Conservation (phyloP, 2,888 invertebrate genomes). For the Drosophila maculinotata region DNA sequence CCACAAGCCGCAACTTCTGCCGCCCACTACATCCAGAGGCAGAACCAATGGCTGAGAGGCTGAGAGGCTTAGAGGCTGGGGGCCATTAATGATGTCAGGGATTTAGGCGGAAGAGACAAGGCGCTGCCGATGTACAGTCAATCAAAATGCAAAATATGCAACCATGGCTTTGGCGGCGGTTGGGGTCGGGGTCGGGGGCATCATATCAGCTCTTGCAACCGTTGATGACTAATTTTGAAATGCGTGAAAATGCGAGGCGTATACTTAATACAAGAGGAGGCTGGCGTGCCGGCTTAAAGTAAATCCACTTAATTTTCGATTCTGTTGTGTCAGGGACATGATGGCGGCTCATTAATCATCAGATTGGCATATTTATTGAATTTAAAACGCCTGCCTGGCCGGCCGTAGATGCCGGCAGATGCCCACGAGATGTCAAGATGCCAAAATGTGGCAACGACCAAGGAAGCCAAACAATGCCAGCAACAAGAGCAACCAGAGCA, state of each 20-base stretch:
- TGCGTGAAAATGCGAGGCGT: conserved; percentile 17
- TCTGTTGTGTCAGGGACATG: conserved; percentile 28
- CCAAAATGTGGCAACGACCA: conserved; percentile 21
- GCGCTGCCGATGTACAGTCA: conserved; percentile 33
- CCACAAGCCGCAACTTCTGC: conserved; percentile 7
- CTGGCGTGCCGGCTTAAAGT: conserved; percentile 19
- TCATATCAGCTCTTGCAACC: conserved; percentile 9
- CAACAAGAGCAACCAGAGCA: conserved; percentile 33
- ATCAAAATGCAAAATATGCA: conserved; percentile 66
- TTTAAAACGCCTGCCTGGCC: conserved; percentile 44
- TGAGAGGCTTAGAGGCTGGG: conserved; percentile 32
- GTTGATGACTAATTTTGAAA: conserved; percentile 46
- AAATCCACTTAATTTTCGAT: conserved; percentile 33
- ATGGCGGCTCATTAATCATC: conserved; percentile 49
- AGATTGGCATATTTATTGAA: conserved; percentile 63
- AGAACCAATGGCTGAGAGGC: too few species aligned
- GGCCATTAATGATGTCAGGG: conserved; percentile 69
- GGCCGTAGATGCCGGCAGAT: conserved; percentile 14
- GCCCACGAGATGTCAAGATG: conserved; percentile 28
- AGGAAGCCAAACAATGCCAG: conserved; percentile 14
- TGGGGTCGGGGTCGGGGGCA: not conserved
- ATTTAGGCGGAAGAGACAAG: conserved; percentile 37
- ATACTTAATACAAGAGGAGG: conserved; percentile 16
- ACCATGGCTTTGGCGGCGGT: not conserved
- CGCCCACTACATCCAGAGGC: too few species aligned